Evolutionary conservation across 2,113 vertebrate species (phyloP), one percentile per base, ranked within the genome.

Genomic region (Megalops atlanticus): DNA sequence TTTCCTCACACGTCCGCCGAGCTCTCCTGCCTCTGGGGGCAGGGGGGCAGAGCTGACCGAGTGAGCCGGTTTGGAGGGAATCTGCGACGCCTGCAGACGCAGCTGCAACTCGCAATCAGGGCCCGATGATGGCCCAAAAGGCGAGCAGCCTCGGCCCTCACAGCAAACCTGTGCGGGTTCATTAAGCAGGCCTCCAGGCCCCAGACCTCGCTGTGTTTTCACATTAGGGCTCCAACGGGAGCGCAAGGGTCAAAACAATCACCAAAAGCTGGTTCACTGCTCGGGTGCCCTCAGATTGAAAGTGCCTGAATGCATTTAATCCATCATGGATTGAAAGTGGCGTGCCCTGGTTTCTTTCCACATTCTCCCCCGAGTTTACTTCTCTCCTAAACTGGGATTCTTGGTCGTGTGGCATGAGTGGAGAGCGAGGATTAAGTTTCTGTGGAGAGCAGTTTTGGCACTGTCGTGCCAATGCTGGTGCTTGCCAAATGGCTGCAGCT

Each of bases 41-140:
- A 36, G 35, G 21, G 8, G 24, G 11, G 58, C 24, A n/a, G n/a
- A n/a, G n/a, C n/a, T n/a, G n/a, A 1, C n/a, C 11, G 18, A 15
- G 10, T 72, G 70, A 16, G 70, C 18, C 15, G 15, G 12, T 41
- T 71, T 71, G 40, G 1, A 64, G 68, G 3, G 36, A n/a, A 79
- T 45, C 64, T n/a, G 38, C 27, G 16, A 10, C 77, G 33, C n/a
- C 33, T 27, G 40, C 64, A 24, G 27, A 45, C 64, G 31, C 14
- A 71, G 77, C 68, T 79, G 73, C 45, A 49, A 31, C 27, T 71
- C 49, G 38, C 64, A 64, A 43, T 27, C 33, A 36, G 68, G 14
- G 14, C 68, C 54, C 43, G 38, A 7, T 45, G 41, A 36, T 11
- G 4, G 12, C 36, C 47, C 7, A 27, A 14, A 72, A 27, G 39